These are phyloP conservation scores for Idaea dimidiata DNA, from an alignment of 2,888 invertebrate genomes.

Conservation along the genomic window DNA sequence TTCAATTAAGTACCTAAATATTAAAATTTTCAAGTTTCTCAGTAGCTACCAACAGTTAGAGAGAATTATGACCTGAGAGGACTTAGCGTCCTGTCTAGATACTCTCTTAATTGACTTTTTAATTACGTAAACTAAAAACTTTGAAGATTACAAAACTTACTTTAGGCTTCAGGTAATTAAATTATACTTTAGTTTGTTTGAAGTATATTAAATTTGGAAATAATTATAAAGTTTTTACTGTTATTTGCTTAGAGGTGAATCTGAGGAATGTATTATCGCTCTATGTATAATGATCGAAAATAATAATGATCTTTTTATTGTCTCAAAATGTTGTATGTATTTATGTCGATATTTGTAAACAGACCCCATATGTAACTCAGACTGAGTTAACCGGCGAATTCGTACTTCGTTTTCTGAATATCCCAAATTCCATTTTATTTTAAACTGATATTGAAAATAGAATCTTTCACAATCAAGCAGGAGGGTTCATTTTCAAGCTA, in stretches of 20 bases:
- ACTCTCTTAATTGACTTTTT: slow-evolving; percentile 53
- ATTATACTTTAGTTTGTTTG: slow-evolving; percentile 17
- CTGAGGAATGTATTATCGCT: background rate
- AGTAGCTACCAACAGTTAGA: background rate
- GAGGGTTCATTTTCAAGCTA: too few species aligned
- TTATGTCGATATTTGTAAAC: too few species aligned
- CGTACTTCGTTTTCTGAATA: too few species aligned
- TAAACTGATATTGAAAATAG: too few species aligned
- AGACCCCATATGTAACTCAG: too few species aligned
- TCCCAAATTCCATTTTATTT: too few species aligned
- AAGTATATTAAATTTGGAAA: slow-evolving; percentile 6
- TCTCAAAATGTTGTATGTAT: too few species aligned
- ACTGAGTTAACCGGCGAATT: too few species aligned
- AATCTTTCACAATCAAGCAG: too few species aligned
- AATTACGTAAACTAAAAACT: slow-evolving; percentile 47
- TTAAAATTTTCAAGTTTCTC: background rate
- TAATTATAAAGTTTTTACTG: background rate
- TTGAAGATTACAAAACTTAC: slow-evolving; percentile 35
- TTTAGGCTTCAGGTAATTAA: slow-evolving; percentile 36
- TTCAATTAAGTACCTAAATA: background rate
- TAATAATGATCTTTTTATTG: too few species aligned
- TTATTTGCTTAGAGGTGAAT: background rate
- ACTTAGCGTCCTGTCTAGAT: slow-evolving; percentile 5
- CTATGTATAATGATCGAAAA: too few species aligned
- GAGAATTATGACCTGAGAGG: background rate